phyloP scores from a whole-genome alignment of 2,797 vertebrate genomes.

The Helostoma temminkii region DNA sequence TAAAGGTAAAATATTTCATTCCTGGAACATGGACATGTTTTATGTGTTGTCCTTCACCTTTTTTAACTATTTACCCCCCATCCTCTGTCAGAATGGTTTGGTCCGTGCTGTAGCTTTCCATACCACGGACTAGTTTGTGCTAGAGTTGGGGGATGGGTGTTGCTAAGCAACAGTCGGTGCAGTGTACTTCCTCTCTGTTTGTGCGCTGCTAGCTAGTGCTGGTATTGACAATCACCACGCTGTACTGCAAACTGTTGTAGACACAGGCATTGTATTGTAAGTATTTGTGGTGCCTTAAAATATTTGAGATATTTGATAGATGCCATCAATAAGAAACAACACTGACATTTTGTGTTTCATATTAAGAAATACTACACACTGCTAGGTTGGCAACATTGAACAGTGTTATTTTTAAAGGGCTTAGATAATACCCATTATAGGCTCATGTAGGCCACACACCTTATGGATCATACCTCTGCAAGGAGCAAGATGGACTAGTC shows the following conservation, averaged over 20 bases:
- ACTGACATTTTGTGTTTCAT: background rate
- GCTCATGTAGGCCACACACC: slow-evolving; percentile 10
- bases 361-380: background rate
- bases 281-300: slow-evolving; percentile 1
- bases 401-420: background rate
- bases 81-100: slow-evolving; percentile 75
- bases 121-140: slow-evolving; percentile 75
- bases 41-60: slow-evolving; percentile 29
- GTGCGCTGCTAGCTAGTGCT: slow-evolving; percentile 73
- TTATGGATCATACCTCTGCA: slow-evolving; percentile 40
- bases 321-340: background rate
- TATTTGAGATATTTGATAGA: slow-evolving; percentile 3
- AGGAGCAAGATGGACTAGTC: slow-evolving; percentile 59
- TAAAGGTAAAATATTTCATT: background rate
- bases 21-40: background rate
- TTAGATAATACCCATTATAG: slow-evolving; percentile 5
- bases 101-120: slow-evolving; percentile 81
- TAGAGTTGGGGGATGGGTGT: slow-evolving; percentile 81
- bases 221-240: slow-evolving; percentile 32
- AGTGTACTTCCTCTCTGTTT: slow-evolving; percentile 67
- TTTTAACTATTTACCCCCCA: slow-evolving; percentile 19
- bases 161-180: slow-evolving; percentile 76
- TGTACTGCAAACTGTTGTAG: slow-evolving; percentile 29
- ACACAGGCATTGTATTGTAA: slow-evolving; percentile 4
- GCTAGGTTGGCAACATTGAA: slow-evolving; percentile 25